These are phyloP conservation scores for Dryobotodes eremita DNA, from an alignment of 2,888 invertebrate species.

Conservation along the genomic window DNA sequence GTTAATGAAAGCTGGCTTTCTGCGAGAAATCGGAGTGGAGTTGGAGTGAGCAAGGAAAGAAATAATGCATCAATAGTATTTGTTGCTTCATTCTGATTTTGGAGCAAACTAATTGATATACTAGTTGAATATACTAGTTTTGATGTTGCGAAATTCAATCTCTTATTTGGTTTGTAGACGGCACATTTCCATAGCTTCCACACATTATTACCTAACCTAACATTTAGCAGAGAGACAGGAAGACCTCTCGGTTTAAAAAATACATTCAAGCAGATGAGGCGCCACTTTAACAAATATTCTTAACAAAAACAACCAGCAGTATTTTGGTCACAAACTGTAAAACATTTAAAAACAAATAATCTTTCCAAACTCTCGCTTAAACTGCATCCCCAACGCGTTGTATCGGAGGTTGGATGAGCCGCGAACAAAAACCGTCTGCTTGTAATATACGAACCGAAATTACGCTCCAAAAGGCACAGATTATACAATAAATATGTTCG, in stretches of 20 bases:
- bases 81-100: neutral
- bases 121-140: neutral
- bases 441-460: conserved; percentile 48
- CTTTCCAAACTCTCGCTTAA: neutral
- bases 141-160: neutral
- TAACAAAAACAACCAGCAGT: neutral
- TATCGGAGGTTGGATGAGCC: conserved; percentile 50
- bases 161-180: neutral
- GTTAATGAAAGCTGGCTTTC: neutral
- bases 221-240: neutral
- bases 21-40: neutral
- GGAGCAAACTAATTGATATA: neutral
- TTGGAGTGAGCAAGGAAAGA: neutral
- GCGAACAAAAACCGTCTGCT: conserved; percentile 51
- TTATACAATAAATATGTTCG: conserved; percentile 28
- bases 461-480: conserved; percentile 39
- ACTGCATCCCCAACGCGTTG: conserved; percentile 15
- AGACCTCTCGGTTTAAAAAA: neutral
- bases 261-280: neutral
- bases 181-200: too few relatives aligned
- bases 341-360: neutral
- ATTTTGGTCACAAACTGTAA: neutral
- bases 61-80: neutral
- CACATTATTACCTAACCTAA: neutral
- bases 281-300: neutral